Conservation (phyloP, 2,888 invertebrate species). For the Dastarcus helophoroides region DNA sequence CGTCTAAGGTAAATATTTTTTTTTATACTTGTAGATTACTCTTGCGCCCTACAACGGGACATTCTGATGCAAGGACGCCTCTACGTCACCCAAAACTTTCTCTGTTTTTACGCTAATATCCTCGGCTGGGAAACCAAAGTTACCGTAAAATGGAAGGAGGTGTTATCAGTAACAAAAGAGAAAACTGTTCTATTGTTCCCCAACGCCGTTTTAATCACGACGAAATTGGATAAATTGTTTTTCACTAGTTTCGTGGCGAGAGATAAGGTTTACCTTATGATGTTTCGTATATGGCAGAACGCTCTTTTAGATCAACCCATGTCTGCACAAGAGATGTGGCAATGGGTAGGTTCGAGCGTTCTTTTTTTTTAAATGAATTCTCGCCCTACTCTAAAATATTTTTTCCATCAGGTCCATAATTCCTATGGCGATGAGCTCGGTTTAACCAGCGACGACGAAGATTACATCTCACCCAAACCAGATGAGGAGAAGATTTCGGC, state of each 20-base stretch:
- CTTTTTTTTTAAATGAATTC: constrained; percentile 4
- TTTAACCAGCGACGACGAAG: constrained; percentile 86
- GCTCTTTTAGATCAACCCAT: constrained; percentile 83
- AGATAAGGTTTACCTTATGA: constrained; percentile 90
- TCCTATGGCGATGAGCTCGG: constrained; percentile 92
- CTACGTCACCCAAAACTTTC: constrained; percentile 89
- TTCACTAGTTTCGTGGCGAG: constrained; percentile 89
- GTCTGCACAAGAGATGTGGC: constrained; percentile 75
- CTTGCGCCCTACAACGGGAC: constrained; percentile 92
- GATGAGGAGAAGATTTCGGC: constrained; percentile 43
- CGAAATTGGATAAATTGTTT: constrained; percentile 78
- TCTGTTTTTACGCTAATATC: constrained; percentile 96
- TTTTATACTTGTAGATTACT: constrained; percentile 64
- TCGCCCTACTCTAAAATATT: constrained; percentile 4
- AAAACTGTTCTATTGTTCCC: constrained; percentile 91
- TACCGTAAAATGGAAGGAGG: constrained; percentile 78
- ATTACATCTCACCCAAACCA: constrained; percentile 54
- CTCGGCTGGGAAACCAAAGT: constrained; percentile 92
- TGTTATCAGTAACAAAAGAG: constrained; percentile 88
- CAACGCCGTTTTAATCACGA: constrained; percentile 84
- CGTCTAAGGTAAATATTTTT: neutral
- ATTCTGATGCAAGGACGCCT: constrained; percentile 91
- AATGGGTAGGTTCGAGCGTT: constrained; percentile 53
- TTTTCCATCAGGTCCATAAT: constrained; percentile 57
- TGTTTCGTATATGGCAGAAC: constrained; percentile 94